These are phyloP conservation scores for Tachypleus tridentatus DNA, from an alignment of 1,140 invertebrate genomes.

Conservation along the genomic window DNA sequence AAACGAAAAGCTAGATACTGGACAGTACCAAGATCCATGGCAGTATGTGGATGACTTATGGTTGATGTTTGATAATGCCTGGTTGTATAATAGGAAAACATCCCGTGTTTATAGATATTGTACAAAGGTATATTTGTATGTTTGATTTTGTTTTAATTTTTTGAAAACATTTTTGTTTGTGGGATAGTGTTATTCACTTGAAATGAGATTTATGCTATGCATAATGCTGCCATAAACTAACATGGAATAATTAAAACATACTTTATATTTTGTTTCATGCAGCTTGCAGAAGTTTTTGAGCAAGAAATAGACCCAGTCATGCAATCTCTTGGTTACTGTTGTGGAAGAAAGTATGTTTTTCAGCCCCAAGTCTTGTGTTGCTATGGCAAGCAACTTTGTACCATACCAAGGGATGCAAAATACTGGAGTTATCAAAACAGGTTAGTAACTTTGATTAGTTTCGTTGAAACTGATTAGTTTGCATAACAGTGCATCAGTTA, in stretches of 20 bases:
- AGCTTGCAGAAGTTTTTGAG: conserved; percentile 83
- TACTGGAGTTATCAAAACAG: conserved; percentile 97
- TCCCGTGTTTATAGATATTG: conserved; percentile 95
- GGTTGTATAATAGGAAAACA: conserved; percentile 98
- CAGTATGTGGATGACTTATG: conserved; percentile 99
- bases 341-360: conserved; percentile 95
- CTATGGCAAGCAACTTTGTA: conserved; percentile 96
- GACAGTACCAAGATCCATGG: conserved; percentile 94
- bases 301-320: conserved; percentile 96
- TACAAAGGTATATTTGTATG: conserved; percentile 66
- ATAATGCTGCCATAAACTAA: no score
- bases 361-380: conserved; percentile 98
- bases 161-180: conserved; percentile 69
- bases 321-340: conserved; percentile 97
- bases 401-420: conserved; percentile 92
- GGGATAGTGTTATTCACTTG: no score
- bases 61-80: conserved; percentile 99
- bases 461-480: no score
- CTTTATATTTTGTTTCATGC: conserved; percentile 45
- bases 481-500: no score
- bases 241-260: no score
- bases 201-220: conserved; percentile 36
- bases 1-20: conserved; percentile 88
- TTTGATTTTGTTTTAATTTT: conserved; percentile 93
- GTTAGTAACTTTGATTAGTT: conserved; percentile 36